These are phyloP conservation scores for Pangasius macronema DNA, from an alignment of 2,797 vertebrate genomes.

Conservation along the genomic window DNA sequence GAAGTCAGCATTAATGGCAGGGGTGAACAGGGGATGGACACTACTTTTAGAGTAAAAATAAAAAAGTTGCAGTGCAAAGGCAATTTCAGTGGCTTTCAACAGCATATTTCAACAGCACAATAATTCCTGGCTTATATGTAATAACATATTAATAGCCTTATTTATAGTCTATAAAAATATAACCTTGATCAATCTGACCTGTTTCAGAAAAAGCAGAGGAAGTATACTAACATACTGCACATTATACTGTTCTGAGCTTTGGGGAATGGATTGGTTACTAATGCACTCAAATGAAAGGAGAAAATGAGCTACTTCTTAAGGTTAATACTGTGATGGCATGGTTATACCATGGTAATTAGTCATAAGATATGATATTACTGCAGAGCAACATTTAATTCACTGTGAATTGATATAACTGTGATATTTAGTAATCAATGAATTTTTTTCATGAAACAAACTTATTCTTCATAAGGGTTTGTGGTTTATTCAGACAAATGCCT, in stretches of 20 bases:
- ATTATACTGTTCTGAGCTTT: background rate
- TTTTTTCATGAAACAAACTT: background rate
- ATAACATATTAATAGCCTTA: conserved; percentile 7
- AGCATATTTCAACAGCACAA: conserved; percentile 2
- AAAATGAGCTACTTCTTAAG: background rate
- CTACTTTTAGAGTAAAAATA: conserved; percentile 18
- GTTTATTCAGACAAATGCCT: background rate
- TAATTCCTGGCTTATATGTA: background rate
- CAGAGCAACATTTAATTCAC: conserved; percentile 26
- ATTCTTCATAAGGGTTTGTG: background rate
- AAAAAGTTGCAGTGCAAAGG: background rate
- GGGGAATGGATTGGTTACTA: background rate
- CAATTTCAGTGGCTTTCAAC: conserved; percentile 17
- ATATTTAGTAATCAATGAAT: conserved; percentile 25
- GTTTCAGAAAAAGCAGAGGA: background rate
- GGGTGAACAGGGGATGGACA: background rate
- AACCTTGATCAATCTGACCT: background rate
- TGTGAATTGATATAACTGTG: conserved; percentile 52
- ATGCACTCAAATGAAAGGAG: conserved; percentile 5
- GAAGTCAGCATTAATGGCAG: conserved; percentile 9
- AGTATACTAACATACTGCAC: background rate
- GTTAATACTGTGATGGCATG: background rate
- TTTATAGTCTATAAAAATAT: background rate
- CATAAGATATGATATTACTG: background rate
- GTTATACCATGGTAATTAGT: background rate